Evolutionary conservation across 2,113 vertebrate species (phyloP).

Genomic region (Lucifuga dentata): DNA sequence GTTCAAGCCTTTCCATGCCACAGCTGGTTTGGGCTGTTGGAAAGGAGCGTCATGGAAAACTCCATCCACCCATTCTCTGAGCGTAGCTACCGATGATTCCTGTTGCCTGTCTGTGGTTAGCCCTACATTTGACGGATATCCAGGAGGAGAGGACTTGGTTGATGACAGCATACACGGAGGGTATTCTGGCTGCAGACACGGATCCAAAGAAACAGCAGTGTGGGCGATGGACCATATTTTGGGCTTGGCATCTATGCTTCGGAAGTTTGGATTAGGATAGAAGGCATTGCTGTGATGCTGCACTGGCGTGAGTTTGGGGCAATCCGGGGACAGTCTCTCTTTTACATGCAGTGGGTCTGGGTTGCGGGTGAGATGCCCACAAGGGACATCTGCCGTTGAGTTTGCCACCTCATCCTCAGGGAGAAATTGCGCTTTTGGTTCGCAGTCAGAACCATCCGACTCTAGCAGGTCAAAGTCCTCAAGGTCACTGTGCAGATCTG

Average conservation of each 20-base stretch:
- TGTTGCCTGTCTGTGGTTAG: slow-evolving; percentile 84
- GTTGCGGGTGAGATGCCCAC: slow-evolving; percentile 69
- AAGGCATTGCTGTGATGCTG: slow-evolving; percentile 82
- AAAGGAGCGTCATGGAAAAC: slow-evolving; percentile 95
- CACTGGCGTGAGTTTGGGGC: slow-evolving; percentile 76
- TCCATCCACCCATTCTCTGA: slow-evolving; percentile 98
- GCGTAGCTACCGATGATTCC: slow-evolving; percentile 93
- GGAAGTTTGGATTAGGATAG: slow-evolving; percentile 75
- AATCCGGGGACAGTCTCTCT: slow-evolving; percentile 82
- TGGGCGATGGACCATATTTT: slow-evolving; percentile 97
- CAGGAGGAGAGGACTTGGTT: slow-evolving; percentile 63
- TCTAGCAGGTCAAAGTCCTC: slow-evolving; percentile 92
- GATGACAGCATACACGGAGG: slow-evolving; percentile 92
- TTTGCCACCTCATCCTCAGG: slow-evolving; percentile 64
- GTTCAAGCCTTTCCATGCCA: slow-evolving; percentile 89
- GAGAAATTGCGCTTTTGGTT: slow-evolving; percentile 85
- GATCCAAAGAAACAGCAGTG: slow-evolving; percentile 89
- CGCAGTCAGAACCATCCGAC: slow-evolving; percentile 88
- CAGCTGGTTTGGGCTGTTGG: slow-evolving; percentile 85
- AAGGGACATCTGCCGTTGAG: slow-evolving; percentile 47
- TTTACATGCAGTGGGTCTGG: slow-evolving; percentile 67
- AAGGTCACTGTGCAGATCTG: slow-evolving; percentile 90
- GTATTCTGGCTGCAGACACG: slow-evolving; percentile 84
- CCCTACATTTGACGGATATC: slow-evolving; percentile 76
- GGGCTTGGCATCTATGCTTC: slow-evolving; percentile 85